These are phyloP conservation scores for Aromia moschata DNA, from an alignment of 2,888 invertebrate genomes.

Conservation along the genomic window DNA sequence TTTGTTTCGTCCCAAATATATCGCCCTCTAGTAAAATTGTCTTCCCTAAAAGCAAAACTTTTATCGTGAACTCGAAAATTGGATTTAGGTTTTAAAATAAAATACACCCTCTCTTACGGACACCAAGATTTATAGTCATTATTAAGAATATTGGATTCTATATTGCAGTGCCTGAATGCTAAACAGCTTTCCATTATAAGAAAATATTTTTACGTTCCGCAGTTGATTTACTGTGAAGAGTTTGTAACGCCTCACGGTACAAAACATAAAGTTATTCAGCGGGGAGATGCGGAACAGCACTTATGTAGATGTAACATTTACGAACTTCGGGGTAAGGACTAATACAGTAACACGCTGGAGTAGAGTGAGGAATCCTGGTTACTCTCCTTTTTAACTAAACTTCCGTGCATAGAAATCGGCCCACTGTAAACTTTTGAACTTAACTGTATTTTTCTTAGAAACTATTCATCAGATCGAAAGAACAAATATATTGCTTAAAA, in stretches of 20 bases:
- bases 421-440: too few relatives aligned
- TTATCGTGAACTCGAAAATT: conserved; percentile 23
- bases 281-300: not conserved
- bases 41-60: conserved; percentile 5
- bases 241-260: conserved; percentile 37
- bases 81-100: conserved; percentile 33
- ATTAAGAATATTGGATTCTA: conserved; percentile 52
- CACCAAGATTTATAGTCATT: conserved; percentile 51
- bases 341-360: not conserved
- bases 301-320: not conserved
- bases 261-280: conserved; percentile 30
- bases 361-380: too few relatives aligned
- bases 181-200: conserved; percentile 48
- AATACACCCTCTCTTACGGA: conserved; percentile 27
- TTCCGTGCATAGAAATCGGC: too few relatives aligned
- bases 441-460: too few relatives aligned
- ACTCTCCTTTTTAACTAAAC: too few relatives aligned
- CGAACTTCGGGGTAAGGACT: not conserved
- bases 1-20: not conserved
- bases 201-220: conserved; percentile 42
- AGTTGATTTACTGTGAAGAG: conserved; percentile 44
- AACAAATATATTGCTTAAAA: too few relatives aligned
- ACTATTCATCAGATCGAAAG: too few relatives aligned
- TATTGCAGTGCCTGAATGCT: conserved; percentile 40
- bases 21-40: not conserved